Evolutionary conservation across 1,140 invertebrate species (phyloP), one percentile per base, ranked within the genome.

Genomic region (Medauroidea extradentata): DNA sequence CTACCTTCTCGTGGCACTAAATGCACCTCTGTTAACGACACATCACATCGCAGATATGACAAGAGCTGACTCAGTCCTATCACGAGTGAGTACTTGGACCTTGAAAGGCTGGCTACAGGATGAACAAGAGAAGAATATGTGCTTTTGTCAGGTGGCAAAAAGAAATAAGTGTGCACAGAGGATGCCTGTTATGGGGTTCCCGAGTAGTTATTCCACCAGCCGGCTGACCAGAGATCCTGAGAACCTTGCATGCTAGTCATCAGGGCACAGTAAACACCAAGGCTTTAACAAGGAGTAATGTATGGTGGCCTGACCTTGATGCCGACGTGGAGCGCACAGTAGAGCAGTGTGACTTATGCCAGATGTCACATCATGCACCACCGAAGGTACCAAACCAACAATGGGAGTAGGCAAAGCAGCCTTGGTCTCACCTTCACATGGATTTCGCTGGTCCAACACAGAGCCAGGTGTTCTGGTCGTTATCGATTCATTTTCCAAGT

Each of bases 401-500:
- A 4, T 79, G 77, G 77, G 56, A 63, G 8, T 62, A 59, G 53
- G 66, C 75, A 14, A 63, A 62, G 18, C 65, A 54, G 46, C 75
- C 73, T 2, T 81, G 76, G 73, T 61, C 71, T n/a, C 62, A 78
- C 48, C 41, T 81, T 0, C 78, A 82, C 59, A 66, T 77, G 0
- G 81, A 81, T 62, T 80, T 77, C 63, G 73, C 73, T 5, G 48
- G 59, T 21, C 50, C 46, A 13, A 29, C 51, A 21, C 16, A 62
- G 29, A 39, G 57, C 29, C 18, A 62, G 29, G 29, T 21, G 59
- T 62, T 34, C 51, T 62, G 16, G 41, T 62, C 23, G 39, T 57
- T 19, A 41, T 68, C 13, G 75, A 78, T 59, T 64, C 72, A 9
- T 62, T 66, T 59, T 69, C 71, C 0, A 77, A 76, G 53, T 78